Base-by-base conservation (phyloP, 2,888 invertebrate species). In the Aporophyla nigra region DNA sequence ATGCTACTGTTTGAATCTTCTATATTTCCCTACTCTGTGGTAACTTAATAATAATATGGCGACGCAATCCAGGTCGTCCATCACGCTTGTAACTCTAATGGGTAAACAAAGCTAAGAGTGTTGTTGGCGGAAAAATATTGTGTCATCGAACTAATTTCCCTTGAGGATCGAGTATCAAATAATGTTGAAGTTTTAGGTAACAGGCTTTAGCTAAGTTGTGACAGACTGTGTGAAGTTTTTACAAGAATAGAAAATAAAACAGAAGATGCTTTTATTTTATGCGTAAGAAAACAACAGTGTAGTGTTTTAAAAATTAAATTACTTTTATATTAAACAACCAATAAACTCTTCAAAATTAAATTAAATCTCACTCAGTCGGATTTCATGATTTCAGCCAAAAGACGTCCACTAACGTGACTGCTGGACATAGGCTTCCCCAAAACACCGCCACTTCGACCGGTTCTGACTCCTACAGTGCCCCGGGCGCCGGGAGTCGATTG, bases 131-230 rank as follows among this genome's bases (percentile, higher is more conserved):
- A 84, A 87, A 87, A 84, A 84, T 78, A 83, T 86, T 71, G 84
- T 71, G 71, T 65, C 67, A 68, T 77, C 76, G 65, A 53, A 72
- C 82, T 84, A 88, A 86, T 88, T 86, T 86, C 88, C 79, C 78
- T 63, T 61, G 82, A 63, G 88, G 61, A 71, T 86, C 63, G 56
- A 75, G 73, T 83, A 73, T 83, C 73, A 71, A 68, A 78, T 46
- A 58, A 63, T 61, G 68, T 73, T 61, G 16, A 49, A 86, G 71
- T 69, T 72, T 61, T 46, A 69, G 69, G 10, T 51, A 53, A 46
- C 59, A 40, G 21, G 51, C 49, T 40, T 56, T 24, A 10, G 24
- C 43, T 21, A 66, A 76, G 10, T 75, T 62, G 4, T 58, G 49
- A 62, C 62, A 56, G n/a, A 40, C 5, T 56, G 54, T 43, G 16